Evolutionary conservation across 2,797 vertebrate genomes (phyloP).

Genomic region (Anguilla anguilla): DNA sequence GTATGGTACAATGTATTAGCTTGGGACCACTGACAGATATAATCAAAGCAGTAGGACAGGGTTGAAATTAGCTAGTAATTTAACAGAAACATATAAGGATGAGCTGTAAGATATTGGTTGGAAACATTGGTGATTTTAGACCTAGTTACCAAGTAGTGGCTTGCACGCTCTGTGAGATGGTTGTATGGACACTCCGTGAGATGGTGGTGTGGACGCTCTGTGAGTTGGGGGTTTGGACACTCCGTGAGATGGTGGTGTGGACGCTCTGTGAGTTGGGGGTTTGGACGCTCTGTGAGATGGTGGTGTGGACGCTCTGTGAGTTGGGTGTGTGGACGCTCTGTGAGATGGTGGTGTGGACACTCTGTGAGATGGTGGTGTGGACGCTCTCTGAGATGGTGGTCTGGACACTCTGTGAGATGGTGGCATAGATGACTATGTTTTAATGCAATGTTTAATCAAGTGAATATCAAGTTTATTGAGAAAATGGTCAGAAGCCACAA

Average conservation of each 20-base stretch:
- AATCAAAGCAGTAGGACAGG: background rate
- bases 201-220: background rate
- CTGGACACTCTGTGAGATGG: too few relatives aligned
- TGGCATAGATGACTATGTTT: too few relatives aligned
- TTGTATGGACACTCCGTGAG: background rate
- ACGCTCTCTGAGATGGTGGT: too few relatives aligned
- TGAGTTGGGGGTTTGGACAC: too few relatives aligned
- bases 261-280: too few relatives aligned
- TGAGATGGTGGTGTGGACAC: too few relatives aligned
- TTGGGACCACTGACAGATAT: background rate
- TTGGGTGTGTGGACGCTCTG: too few relatives aligned
- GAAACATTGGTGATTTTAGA: background rate
- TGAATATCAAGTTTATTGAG: background rate
- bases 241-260: too few relatives aligned
- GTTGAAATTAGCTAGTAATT: background rate
- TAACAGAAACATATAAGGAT: background rate
- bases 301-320: too few relatives aligned
- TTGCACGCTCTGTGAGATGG: background rate
- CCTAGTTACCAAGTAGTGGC: background rate
- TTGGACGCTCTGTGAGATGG: too few relatives aligned
- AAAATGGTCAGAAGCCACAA: conserved; percentile 6
- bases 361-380: too few relatives aligned
- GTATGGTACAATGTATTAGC: background rate
- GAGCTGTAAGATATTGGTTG: background rate
- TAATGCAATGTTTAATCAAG: too few relatives aligned